Conservation (phyloP, 2,113 vertebrate species). For the Barbus barbus region DNA sequence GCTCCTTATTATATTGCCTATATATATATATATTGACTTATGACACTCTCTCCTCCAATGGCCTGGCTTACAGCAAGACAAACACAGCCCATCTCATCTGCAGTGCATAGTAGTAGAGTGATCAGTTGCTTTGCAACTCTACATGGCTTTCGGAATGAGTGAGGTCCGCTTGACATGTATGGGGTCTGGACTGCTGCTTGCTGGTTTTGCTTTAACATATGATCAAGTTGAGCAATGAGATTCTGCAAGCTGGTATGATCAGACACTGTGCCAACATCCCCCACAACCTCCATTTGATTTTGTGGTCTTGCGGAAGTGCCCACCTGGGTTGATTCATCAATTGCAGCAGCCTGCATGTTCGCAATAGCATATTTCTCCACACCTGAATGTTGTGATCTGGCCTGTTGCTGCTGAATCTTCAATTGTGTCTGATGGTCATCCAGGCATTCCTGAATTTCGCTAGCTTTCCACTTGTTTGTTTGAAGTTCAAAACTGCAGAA, state of each 20-base stretch:
- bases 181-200: neutral
- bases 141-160: neutral
- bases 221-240: constrained; percentile 40
- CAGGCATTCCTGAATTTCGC: constrained; percentile 53
- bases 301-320: neutral
- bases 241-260: constrained; percentile 9
- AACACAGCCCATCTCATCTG: constrained; percentile 23
- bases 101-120: constrained; percentile 9
- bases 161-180: neutral
- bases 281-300: neutral
- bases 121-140: constrained; percentile 3
- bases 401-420: neutral
- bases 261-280: neutral
- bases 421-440: constrained; percentile 29
- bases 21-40: neutral
- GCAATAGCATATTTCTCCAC: neutral
- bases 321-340: neutral
- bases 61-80: constrained; percentile 25
- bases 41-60: constrained; percentile 38
- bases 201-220: constrained; percentile 34
- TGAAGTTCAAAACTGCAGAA: constrained; percentile 46
- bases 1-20: too few species aligned
- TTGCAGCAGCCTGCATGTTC: constrained; percentile 6
- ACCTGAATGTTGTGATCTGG: neutral
- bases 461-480: constrained; percentile 55